phyloP scores from a whole-genome alignment of 1,140 invertebrate species.

The Lordiphosa mommai region DNA sequence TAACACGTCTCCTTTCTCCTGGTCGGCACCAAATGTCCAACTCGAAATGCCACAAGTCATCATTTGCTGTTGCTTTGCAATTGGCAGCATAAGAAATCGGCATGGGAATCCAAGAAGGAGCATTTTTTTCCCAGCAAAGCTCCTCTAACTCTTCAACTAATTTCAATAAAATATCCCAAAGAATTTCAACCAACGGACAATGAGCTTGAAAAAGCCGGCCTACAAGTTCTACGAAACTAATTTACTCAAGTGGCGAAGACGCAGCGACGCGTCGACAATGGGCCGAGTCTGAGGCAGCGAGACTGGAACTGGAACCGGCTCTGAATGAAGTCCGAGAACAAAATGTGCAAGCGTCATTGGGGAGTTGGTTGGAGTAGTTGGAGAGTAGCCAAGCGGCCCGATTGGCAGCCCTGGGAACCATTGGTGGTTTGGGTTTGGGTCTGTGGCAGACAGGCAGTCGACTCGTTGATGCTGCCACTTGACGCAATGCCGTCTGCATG shows the following conservation, averaged over 20 bases:
- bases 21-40: no score
- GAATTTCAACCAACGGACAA: not conserved
- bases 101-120: no score
- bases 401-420: constrained; percentile 33
- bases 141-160: not conserved
- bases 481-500: constrained; percentile 65
- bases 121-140: no score
- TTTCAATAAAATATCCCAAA: not conserved
- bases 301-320: not conserved
- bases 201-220: constrained; percentile 18
- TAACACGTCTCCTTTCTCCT: no score
- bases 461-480: constrained; percentile 64
- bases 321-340: constrained; percentile 19
- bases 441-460: constrained; percentile 64
- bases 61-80: no score
- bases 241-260: constrained; percentile 64
- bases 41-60: no score
- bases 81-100: no score
- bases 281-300: constrained; percentile 21
- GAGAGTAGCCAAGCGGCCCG: no score
- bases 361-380: constrained; percentile 32
- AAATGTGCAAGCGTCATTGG: constrained; percentile 51
- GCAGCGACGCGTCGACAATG: constrained; percentile 44
- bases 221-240: constrained; percentile 76
- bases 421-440: constrained; percentile 26